These are phyloP conservation scores for Tachina lurida DNA, from an alignment of 2,888 invertebrate species.

Conservation along the genomic window DNA sequence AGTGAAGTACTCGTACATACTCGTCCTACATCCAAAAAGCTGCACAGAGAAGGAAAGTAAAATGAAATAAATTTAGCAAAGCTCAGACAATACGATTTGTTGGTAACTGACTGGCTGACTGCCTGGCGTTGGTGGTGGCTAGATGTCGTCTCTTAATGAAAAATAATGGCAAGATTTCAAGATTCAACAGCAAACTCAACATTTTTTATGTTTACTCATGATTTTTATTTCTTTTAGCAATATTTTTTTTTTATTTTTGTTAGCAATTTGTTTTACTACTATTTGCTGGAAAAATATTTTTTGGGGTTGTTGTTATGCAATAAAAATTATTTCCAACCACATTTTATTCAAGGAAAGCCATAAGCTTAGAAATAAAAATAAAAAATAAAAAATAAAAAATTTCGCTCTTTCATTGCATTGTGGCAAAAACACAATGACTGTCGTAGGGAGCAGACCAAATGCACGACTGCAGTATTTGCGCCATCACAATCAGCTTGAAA, in stretches of 20 bases:
- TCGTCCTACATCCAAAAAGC: background rate
- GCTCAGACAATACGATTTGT: slow-evolving; percentile 1
- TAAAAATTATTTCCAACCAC: slow-evolving; percentile 48
- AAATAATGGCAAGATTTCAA: slow-evolving; percentile 60
- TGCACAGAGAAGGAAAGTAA: background rate
- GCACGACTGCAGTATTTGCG: slow-evolving; percentile 18
- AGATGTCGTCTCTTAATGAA: slow-evolving; percentile 41
- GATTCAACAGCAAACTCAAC: slow-evolving; percentile 62
- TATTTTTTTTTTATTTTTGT: slow-evolving; percentile 3
- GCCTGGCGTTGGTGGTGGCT: slow-evolving; percentile 8
- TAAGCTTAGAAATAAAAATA: background rate
- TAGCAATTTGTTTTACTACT: slow-evolving; percentile 1
- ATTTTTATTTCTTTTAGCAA: background rate
- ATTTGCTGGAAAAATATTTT: slow-evolving; percentile 35
- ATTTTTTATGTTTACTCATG: slow-evolving; percentile 31
- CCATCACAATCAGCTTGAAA: background rate
- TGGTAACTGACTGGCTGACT: background rate
- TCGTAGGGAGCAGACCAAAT: background rate
- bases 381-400: background rate
- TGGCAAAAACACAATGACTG: slow-evolving; percentile 32
- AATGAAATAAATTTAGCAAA: slow-evolving; percentile 15
- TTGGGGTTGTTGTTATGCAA: slow-evolving; percentile 58
- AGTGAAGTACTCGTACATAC: background rate
- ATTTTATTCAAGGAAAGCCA: slow-evolving; percentile 21
- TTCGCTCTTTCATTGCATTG: slow-evolving; percentile 19